Evolutionary conservation across 2,113 vertebrate genomes (phyloP).

Genomic region (Melanocharis versteri): DNA sequence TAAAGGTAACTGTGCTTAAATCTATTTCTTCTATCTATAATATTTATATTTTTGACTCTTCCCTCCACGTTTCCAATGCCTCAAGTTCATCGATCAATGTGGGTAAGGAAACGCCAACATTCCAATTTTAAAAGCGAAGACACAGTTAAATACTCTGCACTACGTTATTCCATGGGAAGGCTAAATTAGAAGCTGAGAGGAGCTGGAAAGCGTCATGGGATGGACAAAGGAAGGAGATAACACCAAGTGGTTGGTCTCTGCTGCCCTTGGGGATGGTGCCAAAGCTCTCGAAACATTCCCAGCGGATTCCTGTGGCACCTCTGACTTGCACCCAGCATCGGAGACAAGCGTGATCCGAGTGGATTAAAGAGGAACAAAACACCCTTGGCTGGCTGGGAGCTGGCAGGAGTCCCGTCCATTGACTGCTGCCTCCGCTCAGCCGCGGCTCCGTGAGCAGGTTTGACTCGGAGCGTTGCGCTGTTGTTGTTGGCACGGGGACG

Average conservation of each 20-base stretch:
- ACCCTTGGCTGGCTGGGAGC: background rate
- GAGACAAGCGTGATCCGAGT: background rate
- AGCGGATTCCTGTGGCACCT: background rate
- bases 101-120: background rate
- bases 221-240: background rate
- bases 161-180: background rate
- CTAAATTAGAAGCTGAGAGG: background rate
- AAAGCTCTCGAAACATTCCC: background rate
- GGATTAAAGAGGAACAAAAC: background rate
- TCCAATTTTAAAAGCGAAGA: background rate
- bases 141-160: background rate
- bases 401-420: conserved; percentile 26
- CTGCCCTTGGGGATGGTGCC: background rate
- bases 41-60: background rate
- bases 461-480: background rate
- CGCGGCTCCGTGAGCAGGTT: background rate
- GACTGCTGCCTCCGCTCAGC: background rate
- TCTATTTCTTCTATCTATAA: background rate
- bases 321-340: background rate
- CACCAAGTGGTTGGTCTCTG: rapidly evolving
- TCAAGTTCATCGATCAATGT: background rate
- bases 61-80: too few relatives aligned
- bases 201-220: background rate
- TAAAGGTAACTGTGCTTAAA: background rate
- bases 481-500: background rate